phyloP scores from a whole-genome alignment of 2,888 invertebrate species.

The Epistrophe grossulariae region DNA sequence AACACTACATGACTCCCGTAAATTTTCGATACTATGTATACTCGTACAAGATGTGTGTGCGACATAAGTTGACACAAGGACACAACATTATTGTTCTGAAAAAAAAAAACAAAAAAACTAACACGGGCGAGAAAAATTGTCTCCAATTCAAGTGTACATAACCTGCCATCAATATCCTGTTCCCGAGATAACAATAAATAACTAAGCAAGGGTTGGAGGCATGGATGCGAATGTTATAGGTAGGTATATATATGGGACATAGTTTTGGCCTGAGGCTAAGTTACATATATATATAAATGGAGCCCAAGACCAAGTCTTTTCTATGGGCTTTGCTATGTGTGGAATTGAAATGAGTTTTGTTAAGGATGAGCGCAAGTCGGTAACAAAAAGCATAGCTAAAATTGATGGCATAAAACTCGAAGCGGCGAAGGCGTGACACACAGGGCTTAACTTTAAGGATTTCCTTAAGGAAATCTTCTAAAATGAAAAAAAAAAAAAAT shows the following conservation, averaged over 20 bases:
- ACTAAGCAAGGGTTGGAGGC: constrained; percentile 23
- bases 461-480: constrained; percentile 52
- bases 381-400: constrained; percentile 31
- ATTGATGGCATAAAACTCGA: constrained; percentile 51
- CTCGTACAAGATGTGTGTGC: constrained; percentile 41
- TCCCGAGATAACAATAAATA: constrained; percentile 74
- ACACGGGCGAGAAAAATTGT: constrained; percentile 66
- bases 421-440: constrained; percentile 39
- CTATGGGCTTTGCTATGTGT: constrained; percentile 26
- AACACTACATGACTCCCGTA: constrained; percentile 32
- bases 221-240: constrained; percentile 1
- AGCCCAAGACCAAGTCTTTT: not conserved
- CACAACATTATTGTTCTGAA: constrained; percentile 38
- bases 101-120: constrained; percentile 35
- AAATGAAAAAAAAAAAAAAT: constrained; percentile 21
- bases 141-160: constrained; percentile 73
- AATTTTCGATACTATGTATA: constrained; percentile 3
- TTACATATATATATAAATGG: constrained; percentile 1
- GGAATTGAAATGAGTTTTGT: constrained; percentile 60
- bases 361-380: constrained; percentile 9
- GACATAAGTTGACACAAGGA: constrained; percentile 67
- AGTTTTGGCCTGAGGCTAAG: constrained; percentile 3
- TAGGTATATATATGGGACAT: not conserved
- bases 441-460: constrained; percentile 58
- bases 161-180: constrained; percentile 74